Evolutionary conservation across 2,888 invertebrate species (phyloP).

Genomic region (Danaus chrysippus): DNA sequence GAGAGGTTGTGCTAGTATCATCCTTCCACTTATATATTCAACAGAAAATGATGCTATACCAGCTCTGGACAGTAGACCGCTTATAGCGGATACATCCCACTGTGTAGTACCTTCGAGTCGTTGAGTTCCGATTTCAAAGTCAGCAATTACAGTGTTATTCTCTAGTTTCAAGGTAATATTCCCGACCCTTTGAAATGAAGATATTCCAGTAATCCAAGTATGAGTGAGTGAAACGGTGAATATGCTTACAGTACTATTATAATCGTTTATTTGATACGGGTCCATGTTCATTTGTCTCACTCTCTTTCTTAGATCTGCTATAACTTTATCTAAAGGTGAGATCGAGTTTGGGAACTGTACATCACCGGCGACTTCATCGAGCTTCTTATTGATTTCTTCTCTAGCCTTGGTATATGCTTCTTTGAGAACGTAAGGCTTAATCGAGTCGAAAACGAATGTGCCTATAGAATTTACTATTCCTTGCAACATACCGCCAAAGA

Average conservation of each 20-base stretch:
- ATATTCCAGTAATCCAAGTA: slow-evolving; percentile 88
- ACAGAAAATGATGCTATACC: slow-evolving; percentile 88
- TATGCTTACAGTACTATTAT: slow-evolving; percentile 84
- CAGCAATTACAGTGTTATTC: slow-evolving; percentile 83
- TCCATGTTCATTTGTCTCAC: slow-evolving; percentile 84
- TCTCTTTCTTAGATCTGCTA: slow-evolving; percentile 85
- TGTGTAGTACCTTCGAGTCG: slow-evolving; percentile 86
- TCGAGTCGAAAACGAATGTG: slow-evolving; percentile 89
- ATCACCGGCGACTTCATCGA: slow-evolving; percentile 82
- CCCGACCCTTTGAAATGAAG: slow-evolving; percentile 90
- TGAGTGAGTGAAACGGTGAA: slow-evolving; percentile 84
- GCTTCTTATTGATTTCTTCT: slow-evolving; percentile 85
- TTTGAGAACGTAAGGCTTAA: slow-evolving; percentile 89
- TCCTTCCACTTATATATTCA: slow-evolving; percentile 85
- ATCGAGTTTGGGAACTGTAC: slow-evolving; percentile 91
- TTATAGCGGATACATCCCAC: slow-evolving; percentile 86
- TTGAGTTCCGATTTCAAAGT: slow-evolving; percentile 89
- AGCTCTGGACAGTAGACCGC: slow-evolving; percentile 83
- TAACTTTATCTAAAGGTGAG: slow-evolving; percentile 90
- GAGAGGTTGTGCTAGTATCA: slow-evolving; percentile 85
- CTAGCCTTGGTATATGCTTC: slow-evolving; percentile 88
- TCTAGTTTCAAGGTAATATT: slow-evolving; percentile 86
- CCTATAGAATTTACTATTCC: slow-evolving; percentile 90
- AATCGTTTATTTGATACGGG: slow-evolving; percentile 86
- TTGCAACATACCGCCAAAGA: slow-evolving; percentile 84